These are phyloP conservation scores for Apantesis nais DNA, from an alignment of 2,888 invertebrate genomes.

Conservation along the genomic window DNA sequence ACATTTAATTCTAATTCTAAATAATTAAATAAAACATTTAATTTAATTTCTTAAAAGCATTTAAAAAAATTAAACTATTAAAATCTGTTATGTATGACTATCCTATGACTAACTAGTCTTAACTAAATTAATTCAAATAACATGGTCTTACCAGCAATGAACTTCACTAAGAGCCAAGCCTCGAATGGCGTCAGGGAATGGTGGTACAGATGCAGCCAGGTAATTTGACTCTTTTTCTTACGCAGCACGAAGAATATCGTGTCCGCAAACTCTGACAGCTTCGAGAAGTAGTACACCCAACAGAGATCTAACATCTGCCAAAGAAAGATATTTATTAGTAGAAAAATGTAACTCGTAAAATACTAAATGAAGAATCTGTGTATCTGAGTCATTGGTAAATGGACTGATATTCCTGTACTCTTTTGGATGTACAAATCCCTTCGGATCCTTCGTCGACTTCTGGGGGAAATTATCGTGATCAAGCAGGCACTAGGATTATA, in stretches of 20 bases:
- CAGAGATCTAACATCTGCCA: conserved; percentile 92
- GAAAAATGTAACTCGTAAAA: not conserved
- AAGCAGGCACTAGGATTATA: no score
- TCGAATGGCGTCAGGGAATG: conserved; percentile 92
- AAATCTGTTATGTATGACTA: no score
- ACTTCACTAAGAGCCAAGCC: conserved; percentile 92
- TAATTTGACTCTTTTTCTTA: conserved; percentile 94
- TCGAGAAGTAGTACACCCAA: conserved; percentile 96
- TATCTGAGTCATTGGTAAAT: not conserved
- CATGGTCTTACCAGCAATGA: conserved; percentile 87
- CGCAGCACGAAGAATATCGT: conserved; percentile 94
- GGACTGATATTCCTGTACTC: not conserved
- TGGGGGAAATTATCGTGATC: no score
- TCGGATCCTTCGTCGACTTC: no score
- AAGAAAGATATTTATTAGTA: conserved; percentile 43
- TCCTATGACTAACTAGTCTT: not conserved
- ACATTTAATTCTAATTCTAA: no score
- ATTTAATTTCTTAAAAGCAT: no score
- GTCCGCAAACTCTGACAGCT: conserved; percentile 94
- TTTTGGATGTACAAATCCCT: not conserved
- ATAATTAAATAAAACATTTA: no score
- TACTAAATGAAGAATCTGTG: not conserved
- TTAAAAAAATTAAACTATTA: no score
- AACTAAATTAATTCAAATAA: not conserved
- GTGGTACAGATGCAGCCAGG: conserved; percentile 94